Evolutionary conservation across 2,797 vertebrate species (phyloP), one percentile per base, ranked within the genome.

Genomic region (Loriculus beryllinus): DNA sequence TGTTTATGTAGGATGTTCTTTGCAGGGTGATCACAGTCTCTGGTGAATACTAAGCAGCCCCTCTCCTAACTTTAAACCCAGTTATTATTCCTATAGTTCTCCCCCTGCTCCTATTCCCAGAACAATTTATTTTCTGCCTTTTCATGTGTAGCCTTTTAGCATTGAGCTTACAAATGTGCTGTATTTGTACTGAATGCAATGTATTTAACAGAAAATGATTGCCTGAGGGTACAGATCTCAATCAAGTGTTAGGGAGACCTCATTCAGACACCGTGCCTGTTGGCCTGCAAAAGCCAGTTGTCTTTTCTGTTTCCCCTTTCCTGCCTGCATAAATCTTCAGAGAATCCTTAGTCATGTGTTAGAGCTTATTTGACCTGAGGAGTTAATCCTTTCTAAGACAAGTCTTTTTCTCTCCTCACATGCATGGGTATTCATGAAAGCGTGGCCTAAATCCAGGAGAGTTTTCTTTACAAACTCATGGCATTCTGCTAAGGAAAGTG

Each of bases 371-470:
- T 92, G 78, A 68, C 86, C 71, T 71, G 71, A 89, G 81, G 82
- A 91, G 22, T 95, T 93, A 95, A 95, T 96, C 82, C 82, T 88
- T 92, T 68, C 72, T 88, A 88, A 96, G 59, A 60, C 74, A 79
- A 88, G 48, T 42, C 43, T 88, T 92, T 92, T 94, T 71, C 56
- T 93, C 37, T 72, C 82, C 84, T 92, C 39, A 65, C 26, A 22
- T 87, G 60, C 74, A 43, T 70, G 64, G 51, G 21, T 88, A 70
- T 77, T 87, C 77, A 60, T 86, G 82, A 70, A 88, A 86, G 40
- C 33, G 20, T 4, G 7, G 26, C 69, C 77, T 74, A 88, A 96
- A 88, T 90, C 59, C 82, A 86, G 47, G 25, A 54, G 25, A 15
- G 13, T 70, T 94, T 95, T 86, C 82, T 39, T 65, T 11, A 78